These are phyloP conservation scores for Cheirogaleus major DNA, from an alignment of 2,797 vertebrate species.

Conservation along the genomic window DNA sequence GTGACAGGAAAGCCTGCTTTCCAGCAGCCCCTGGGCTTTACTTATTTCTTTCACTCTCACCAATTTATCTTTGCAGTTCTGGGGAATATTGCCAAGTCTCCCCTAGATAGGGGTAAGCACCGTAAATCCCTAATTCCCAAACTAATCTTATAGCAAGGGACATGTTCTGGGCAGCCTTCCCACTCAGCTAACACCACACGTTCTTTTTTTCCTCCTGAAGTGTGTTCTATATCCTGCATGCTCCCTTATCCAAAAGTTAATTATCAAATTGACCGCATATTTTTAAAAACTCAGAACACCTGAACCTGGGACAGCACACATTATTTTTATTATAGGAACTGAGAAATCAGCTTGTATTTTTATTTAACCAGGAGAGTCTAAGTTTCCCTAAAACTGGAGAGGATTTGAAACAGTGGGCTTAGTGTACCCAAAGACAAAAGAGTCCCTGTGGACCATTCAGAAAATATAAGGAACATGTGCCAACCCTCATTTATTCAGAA, in stretches of 20 bases:
- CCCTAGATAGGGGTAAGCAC: conserved; percentile 38
- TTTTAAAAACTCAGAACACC: neutral
- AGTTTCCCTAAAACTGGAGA: neutral
- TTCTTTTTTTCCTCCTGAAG: conserved; percentile 48
- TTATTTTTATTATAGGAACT: conserved; percentile 13
- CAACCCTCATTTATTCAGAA: neutral
- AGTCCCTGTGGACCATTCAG: neutral
- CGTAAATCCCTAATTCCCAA: conserved; percentile 71
- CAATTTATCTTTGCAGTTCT: conserved; percentile 48
- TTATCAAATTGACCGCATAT: conserved; percentile 17
- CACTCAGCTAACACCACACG: neutral
- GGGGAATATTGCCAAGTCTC: conserved; percentile 50
- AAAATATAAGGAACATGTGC: neutral
- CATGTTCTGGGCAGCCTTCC: conserved; percentile 36
- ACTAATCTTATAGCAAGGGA: conserved; percentile 55
- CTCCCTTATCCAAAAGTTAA: conserved; percentile 64
- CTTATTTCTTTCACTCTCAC: neutral
- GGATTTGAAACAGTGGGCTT: neutral
- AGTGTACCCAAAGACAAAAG: neutral
- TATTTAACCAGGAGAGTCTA: conserved; percentile 6
- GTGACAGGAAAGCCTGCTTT: conserved; percentile 24
- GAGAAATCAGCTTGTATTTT: conserved; percentile 6
- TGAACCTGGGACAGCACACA: neutral
- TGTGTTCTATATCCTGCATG: conserved; percentile 3
- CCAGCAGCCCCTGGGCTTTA: conserved; percentile 40